These are phyloP conservation scores for Salarias fasciatus DNA, from an alignment of 2,797 vertebrate genomes.

Conservation along the genomic window DNA sequence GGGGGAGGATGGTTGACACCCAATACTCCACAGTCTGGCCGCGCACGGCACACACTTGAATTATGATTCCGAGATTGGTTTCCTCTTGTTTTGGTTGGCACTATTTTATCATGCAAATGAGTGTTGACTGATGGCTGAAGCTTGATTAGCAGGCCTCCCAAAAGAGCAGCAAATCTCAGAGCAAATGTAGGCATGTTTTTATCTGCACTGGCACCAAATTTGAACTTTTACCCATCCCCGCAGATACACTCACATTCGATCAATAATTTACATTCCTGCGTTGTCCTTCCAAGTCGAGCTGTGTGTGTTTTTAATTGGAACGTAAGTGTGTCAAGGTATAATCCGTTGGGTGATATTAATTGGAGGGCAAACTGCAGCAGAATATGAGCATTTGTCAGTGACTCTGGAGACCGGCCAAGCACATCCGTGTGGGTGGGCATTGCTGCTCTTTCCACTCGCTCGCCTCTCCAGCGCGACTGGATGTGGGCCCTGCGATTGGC, in stretches of 20 bases:
- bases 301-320: conserved; percentile 44
- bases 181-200: conserved; percentile 48
- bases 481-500: conserved; percentile 61
- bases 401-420: conserved; percentile 59
- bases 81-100: conserved; percentile 69
- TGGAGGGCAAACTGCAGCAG: conserved; percentile 40
- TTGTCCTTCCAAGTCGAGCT: conserved; percentile 15
- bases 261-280: conserved; percentile 39
- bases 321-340: conserved; percentile 46
- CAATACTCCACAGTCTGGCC: conserved; percentile 62
- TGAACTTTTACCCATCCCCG: conserved; percentile 17
- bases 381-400: conserved; percentile 59
- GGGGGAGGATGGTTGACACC: conserved; percentile 72
- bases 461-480: conserved; percentile 53
- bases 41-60: conserved; percentile 62
- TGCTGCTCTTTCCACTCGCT: conserved; percentile 52
- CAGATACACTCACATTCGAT: conserved; percentile 23
- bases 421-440: conserved; percentile 59
- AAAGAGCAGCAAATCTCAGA: conserved; percentile 69
- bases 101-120: conserved; percentile 81
- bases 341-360: conserved; percentile 50
- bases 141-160: conserved; percentile 75
- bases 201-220: conserved; percentile 32
- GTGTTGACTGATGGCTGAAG: conserved; percentile 68
- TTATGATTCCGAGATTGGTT: conserved; percentile 78